A percentile compares a stretch with the other conserved stretches of the same genome.
These are phyloP conservation scores for Boulengeromyrus knoepffleri DNA, from an alignment of 2,113 vertebrate genomes.

Conservation along the genomic window DNA sequence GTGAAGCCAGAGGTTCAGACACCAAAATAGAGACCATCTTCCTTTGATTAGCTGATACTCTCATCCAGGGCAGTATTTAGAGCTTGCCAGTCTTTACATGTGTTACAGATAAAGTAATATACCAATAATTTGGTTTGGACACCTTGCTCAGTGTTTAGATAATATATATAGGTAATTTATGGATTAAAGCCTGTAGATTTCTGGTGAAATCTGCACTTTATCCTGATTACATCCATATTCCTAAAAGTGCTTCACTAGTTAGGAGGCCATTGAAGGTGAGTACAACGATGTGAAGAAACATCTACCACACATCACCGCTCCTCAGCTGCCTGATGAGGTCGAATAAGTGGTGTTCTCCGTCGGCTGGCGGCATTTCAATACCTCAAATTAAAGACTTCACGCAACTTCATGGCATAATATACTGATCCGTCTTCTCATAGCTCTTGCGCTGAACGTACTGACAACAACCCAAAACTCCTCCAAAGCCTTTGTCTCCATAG, in stretches of 20 bases:
- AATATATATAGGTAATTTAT: neutral
- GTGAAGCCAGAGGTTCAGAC: neutral
- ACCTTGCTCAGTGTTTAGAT: neutral
- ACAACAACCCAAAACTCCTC: slow-evolving; percentile 35
- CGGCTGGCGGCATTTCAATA: neutral
- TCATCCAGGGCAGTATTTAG: neutral
- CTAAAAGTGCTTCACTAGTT: neutral
- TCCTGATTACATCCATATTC: neutral
- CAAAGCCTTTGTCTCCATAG: slow-evolving; percentile 49
- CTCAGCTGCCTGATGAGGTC: neutral
- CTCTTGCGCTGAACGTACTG: neutral
- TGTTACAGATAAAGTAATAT: neutral
- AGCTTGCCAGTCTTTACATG: neutral
- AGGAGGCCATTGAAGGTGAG: neutral
- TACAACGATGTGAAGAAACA: neutral
- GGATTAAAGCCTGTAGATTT: neutral
- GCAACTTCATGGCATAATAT: neutral
- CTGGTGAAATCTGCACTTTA: neutral
- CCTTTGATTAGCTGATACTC: neutral
- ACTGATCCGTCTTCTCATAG: neutral
- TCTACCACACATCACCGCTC: neutral
- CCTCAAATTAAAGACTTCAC: neutral
- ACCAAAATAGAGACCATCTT: neutral
- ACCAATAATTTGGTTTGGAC: neutral
- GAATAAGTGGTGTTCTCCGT: neutral